Percentiles rank a stretch among this genome's conserved stretches.
These are phyloP conservation scores for Corvus cornix DNA, from an alignment of 2,113 vertebrate genomes.

Conservation along the genomic window DNA sequence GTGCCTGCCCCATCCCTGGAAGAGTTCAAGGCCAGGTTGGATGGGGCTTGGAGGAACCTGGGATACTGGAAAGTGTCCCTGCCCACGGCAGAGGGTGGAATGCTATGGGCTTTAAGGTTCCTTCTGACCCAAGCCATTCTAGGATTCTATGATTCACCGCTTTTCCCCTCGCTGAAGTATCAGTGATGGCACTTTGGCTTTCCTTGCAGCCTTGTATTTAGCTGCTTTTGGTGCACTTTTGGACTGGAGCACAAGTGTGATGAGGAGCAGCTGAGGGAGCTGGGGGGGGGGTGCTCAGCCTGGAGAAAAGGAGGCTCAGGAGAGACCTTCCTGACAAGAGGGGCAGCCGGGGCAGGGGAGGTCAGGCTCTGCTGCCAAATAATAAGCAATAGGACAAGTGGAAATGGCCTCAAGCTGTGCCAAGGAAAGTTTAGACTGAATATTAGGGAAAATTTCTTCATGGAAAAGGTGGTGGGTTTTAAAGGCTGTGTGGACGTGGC, in stretches of 20 bases:
- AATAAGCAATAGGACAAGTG: background rate
- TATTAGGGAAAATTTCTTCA: background rate
- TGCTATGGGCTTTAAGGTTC: fast-evolving
- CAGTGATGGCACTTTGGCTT: background rate
- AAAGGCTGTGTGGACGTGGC: background rate
- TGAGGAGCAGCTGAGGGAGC: background rate
- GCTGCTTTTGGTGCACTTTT: background rate
- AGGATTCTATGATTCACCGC: background rate
- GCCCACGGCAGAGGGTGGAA: fast-evolving
- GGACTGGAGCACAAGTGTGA: background rate
- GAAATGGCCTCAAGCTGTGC: background rate
- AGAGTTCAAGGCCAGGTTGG: background rate
- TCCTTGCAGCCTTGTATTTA: background rate
- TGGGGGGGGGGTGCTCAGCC: background rate
- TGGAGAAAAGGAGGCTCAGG: background rate
- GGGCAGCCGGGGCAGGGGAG: fast-evolving
- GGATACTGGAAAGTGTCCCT: no score
- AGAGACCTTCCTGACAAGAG: background rate
- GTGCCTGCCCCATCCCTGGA: background rate
- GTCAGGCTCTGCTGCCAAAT: background rate
- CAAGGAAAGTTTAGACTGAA: background rate
- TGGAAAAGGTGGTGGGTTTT: background rate
- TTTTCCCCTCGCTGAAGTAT: conserved; percentile 72
- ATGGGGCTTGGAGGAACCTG: background rate
- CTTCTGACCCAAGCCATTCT: background rate